Base-by-base conservation (phyloP, 2,797 vertebrate genomes). In the Artibeus lituratus region DNA sequence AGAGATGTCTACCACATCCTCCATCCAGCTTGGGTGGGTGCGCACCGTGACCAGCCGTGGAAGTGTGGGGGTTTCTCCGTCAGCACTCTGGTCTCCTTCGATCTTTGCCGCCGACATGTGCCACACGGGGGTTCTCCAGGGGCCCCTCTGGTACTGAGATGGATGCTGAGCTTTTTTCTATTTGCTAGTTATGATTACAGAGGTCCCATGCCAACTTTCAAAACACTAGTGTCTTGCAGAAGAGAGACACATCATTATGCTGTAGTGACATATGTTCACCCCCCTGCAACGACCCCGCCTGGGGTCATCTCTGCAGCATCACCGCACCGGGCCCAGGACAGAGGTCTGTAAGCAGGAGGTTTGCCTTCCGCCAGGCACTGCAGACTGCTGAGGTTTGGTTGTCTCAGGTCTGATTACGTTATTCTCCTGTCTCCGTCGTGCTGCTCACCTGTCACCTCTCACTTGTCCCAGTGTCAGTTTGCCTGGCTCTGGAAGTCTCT, bases 381-480 rank as follows among this genome's bases (percentile, higher is more conserved):
- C 44, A 2, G 16, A 26, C 65, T 44, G 22, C 22, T 8, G 72
- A 24, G 26, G 44, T 53, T 18, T 57, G 65, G 65, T 24, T 39
- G 49, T 47, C 87, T 37, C 11, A 2, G 10, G 51, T 77, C 22
- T 47, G 42, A 37, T 74, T 69, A 62, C 59, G 32, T 82, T 81
- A 32, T 85, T 92, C 73, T 78, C 67, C 69, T 74, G 2, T 57
- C 59, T 81, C 51, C 2, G 7, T 77, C 42, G 76, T 81, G 51
- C 32, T 21, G 59, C 35, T 87, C 42, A 81, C 82, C 82, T 73
- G 69, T 76, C 91, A 76, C 70, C 73, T 94, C 35, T 78, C 84
- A 65, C 67, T 93, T 92, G 42, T 69, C 39, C 65, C 90, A n/a
- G 51, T 35, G 35, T 85, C 78, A 59, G 1, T 24, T 53, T 69